Evolutionary conservation across 2,797 vertebrate species (phyloP).

Genomic region (Cyprinella venusta): DNA sequence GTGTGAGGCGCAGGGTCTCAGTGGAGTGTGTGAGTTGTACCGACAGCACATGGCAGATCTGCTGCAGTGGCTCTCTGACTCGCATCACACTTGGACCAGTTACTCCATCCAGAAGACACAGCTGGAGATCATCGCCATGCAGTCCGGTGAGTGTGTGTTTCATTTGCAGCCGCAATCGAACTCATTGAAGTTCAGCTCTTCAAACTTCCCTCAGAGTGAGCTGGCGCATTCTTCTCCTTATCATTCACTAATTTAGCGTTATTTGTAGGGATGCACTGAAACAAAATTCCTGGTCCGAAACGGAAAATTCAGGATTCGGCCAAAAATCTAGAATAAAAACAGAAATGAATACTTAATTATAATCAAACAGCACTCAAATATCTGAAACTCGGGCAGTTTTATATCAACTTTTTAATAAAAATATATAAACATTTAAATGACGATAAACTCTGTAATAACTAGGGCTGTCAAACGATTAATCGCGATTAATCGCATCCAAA

Average conservation of each 20-base stretch:
- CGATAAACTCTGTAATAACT: too few species aligned
- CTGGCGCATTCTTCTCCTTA: neutral
- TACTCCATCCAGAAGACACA: constrained; percentile 84
- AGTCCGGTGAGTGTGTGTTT: constrained; percentile 75
- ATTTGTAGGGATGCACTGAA: neutral
- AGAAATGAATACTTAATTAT: neutral
- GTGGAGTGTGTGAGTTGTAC: constrained; percentile 77
- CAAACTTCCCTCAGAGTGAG: neutral
- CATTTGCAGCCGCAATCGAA: neutral
- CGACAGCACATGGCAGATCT: constrained; percentile 82
- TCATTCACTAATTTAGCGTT: neutral
- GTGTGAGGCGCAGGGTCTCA: constrained; percentile 76
- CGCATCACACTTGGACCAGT: constrained; percentile 80
- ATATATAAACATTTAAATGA: neutral
- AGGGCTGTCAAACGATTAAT: too few species aligned
- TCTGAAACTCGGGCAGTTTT: neutral
- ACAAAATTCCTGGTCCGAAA: too few species aligned
- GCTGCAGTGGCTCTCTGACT: constrained; percentile 81
- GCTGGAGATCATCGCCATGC: constrained; percentile 80
- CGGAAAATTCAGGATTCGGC: neutral
- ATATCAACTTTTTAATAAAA: neutral
- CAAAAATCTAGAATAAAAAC: neutral
- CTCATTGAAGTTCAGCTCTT: neutral
- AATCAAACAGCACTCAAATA: neutral
- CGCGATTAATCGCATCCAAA: too few species aligned